Percentiles rank a stretch among this genome's conserved stretches.
Conservation (phyloP, 2,113 vertebrate genomes). For the Phoxinus phoxinus region DNA sequence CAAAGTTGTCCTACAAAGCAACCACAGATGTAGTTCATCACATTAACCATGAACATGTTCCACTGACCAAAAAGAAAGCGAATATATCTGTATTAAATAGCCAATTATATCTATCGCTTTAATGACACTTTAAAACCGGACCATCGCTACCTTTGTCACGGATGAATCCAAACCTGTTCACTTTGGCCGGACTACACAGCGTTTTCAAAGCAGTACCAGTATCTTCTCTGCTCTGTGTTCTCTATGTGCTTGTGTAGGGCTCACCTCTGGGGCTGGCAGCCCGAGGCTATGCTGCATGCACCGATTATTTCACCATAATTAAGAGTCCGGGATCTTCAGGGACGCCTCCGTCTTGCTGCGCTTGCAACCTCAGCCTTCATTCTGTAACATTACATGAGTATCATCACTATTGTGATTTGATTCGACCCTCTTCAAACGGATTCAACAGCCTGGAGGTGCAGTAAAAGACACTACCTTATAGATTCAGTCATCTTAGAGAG, state of each 20-base stretch:
- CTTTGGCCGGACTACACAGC: slow-evolving; percentile 53
- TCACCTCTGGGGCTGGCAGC: slow-evolving; percentile 52
- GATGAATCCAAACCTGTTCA: slow-evolving; percentile 39
- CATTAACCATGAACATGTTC: not conserved
- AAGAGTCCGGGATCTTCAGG: slow-evolving; percentile 33
- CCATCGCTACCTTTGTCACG: slow-evolving; percentile 26
- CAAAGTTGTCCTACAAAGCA: not conserved
- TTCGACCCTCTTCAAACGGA: slow-evolving; percentile 2
- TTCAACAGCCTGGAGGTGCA: not conserved
- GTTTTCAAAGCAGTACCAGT: slow-evolving; percentile 42
- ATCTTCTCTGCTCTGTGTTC: slow-evolving; percentile 32
- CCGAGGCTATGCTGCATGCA: slow-evolving; percentile 47
- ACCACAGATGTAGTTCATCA: not conserved
- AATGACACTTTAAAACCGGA: slow-evolving; percentile 35
- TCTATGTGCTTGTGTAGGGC: slow-evolving; percentile 19
- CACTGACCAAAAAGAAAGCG: not conserved
- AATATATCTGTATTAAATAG: not conserved
- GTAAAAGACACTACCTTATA: slow-evolving; percentile 21
- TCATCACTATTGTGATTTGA: slow-evolving; percentile 20
- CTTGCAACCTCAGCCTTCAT: slow-evolving; percentile 29
- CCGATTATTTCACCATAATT: slow-evolving; percentile 51
- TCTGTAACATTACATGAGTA: slow-evolving; percentile 35
- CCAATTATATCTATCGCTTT: not conserved
- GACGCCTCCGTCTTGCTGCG: slow-evolving; percentile 9
- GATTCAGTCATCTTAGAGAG: slow-evolving; percentile 15